Percentiles rank a stretch among this genome's conserved stretches.
Conservation (phyloP, 37 sponge, comb jelly and placozoan species). For the Agelas oroides region DNA sequence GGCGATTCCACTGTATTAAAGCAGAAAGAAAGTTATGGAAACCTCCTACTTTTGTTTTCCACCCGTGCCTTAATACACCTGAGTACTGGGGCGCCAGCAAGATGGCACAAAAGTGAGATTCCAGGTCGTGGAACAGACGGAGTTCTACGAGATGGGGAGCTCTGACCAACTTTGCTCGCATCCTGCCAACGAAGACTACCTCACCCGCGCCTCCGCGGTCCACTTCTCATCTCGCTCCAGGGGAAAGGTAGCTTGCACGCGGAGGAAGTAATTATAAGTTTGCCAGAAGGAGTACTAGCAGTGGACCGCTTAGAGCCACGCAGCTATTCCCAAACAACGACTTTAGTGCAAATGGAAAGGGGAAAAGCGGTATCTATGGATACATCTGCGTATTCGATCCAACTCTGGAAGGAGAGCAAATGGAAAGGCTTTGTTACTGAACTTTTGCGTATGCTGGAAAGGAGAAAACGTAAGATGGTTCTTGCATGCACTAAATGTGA, state of each 20-base stretch:
- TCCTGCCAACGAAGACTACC: conserved; percentile 45
- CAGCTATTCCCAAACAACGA: conserved; percentile 75
- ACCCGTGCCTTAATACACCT: too few relatives aligned
- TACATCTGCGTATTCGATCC: conserved; percentile 76
- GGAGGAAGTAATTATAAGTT: neutral
- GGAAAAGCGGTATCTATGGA: conserved; percentile 37
- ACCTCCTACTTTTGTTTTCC: too few relatives aligned
- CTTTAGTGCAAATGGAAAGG: conserved; percentile 59
- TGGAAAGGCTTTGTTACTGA: conserved; percentile 49
- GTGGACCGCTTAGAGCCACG: conserved; percentile 28
- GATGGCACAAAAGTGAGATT: conserved; percentile 56
- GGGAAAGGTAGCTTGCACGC: conserved; percentile 69
- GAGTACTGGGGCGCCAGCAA: too few relatives aligned
- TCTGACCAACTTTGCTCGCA: conserved; percentile 1
- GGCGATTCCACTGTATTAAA: too few relatives aligned
- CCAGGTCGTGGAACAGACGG: conserved; percentile 87
- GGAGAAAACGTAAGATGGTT: conserved; percentile 56
- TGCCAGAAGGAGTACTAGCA: too few relatives aligned
- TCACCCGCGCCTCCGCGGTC: conserved; percentile 36
- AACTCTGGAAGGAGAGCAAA: conserved; percentile 53
- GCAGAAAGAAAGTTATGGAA: too few relatives aligned
- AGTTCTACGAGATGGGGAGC: conserved; percentile 42
- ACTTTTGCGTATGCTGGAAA: conserved; percentile 50
- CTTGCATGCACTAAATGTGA: conserved; percentile 82
- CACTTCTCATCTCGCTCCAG: conserved; percentile 17